Conservation (phyloP, 2,888 invertebrate genomes). For the Strigamia maritima region DNA sequence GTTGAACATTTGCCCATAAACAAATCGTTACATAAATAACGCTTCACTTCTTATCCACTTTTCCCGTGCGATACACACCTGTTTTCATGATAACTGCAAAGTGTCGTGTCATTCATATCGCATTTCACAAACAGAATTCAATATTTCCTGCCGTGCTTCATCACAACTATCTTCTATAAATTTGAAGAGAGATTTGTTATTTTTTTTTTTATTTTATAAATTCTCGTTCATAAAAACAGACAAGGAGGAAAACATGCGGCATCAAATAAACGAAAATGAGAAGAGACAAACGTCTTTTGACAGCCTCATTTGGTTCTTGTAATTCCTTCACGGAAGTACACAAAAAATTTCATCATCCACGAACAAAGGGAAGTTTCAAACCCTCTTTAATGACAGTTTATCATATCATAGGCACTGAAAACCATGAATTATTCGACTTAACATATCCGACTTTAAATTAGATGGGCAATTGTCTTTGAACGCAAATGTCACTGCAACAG, state of each 20-base stretch:
- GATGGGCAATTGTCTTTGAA: neutral
- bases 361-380: neutral
- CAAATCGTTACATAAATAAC: too few species aligned
- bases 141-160: neutral
- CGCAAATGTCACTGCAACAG: neutral
- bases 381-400: constrained; percentile 16
- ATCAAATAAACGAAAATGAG: neutral
- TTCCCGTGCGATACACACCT: neutral
- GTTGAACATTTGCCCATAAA: neutral
- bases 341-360: neutral
- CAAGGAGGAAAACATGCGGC: neutral
- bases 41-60: too few species aligned
- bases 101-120: neutral
- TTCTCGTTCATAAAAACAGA: neutral
- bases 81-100: neutral
- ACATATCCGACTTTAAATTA: neutral
- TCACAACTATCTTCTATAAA: neutral
- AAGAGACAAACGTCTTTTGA: neutral
- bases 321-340: constrained; percentile 20
- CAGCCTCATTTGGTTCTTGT: constrained; percentile 16
- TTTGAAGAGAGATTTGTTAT: too few species aligned
- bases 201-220: too few species aligned
- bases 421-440: neutral
- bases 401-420: constrained; percentile 4
- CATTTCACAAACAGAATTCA: neutral